These are phyloP conservation scores for Artibeus lituratus DNA, from an alignment of 2,797 vertebrate genomes.

Conservation along the genomic window DNA sequence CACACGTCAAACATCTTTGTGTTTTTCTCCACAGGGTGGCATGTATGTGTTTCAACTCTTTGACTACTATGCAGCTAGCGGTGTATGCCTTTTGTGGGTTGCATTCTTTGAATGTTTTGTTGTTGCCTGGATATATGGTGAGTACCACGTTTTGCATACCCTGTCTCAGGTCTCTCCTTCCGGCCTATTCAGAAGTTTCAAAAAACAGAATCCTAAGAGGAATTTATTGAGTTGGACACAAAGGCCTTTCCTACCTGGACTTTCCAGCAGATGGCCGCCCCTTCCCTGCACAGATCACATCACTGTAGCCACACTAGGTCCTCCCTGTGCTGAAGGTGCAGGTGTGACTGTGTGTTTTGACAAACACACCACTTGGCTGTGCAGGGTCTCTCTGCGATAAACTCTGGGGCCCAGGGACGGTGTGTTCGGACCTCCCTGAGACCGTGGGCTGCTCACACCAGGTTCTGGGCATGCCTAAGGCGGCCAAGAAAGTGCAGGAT, in stretches of 20 bases:
- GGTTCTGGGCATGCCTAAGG: background rate
- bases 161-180: background rate
- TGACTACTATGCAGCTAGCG: conserved; percentile 99
- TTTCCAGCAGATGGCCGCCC: background rate
- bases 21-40: conserved; percentile 89
- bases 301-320: fast-evolving
- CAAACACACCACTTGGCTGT: background rate
- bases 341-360: background rate
- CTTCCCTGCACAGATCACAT: background rate
- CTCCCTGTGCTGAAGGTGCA: background rate
- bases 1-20: background rate
- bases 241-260: background rate
- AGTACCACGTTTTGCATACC: conserved; percentile 76
- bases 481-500: background rate
- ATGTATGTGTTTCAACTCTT: conserved; percentile 99
- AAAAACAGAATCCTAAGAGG: background rate
- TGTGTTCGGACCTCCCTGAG: background rate
- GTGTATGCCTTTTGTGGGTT: conserved; percentile 99
- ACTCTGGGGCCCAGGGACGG: background rate
- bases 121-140: conserved; percentile 99
- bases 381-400: background rate
- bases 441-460: background rate
- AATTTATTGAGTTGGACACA: background rate
- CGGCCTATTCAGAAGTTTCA: background rate
- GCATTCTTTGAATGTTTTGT: conserved; percentile 99